These are phyloP conservation scores for Strigamia transsilvanica DNA, from an alignment of 2,888 invertebrate species.

Conservation along the genomic window DNA sequence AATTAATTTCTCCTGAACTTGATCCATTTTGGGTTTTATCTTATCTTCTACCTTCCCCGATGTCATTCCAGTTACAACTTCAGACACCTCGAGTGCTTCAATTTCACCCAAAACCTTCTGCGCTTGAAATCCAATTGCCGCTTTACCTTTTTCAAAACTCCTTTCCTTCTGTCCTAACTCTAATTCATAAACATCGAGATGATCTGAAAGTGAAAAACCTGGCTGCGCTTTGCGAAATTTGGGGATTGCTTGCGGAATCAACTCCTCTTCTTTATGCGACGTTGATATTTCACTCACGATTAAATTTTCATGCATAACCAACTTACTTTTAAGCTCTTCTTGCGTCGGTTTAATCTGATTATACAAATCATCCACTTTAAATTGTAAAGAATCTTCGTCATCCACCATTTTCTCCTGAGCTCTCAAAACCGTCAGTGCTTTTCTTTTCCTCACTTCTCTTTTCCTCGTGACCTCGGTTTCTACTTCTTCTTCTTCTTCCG, in stretches of 20 bases:
- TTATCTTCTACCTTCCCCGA: conserved; percentile 43
- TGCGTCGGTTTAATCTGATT: conserved; percentile 1
- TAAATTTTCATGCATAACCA: conserved; percentile 53
- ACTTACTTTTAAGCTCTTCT: conserved; percentile 28
- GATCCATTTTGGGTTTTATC: conserved; percentile 41
- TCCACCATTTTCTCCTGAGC: conserved; percentile 52
- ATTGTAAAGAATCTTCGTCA: conserved; percentile 50
- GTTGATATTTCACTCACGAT: conserved; percentile 53
- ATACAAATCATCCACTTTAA: conserved; percentile 54
- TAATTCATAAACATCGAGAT: conserved; percentile 54
- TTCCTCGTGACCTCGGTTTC: no score
- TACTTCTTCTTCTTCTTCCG: background rate
- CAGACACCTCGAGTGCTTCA: conserved; percentile 55
- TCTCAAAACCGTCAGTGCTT: conserved; percentile 51
- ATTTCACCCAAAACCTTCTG: conserved; percentile 53
- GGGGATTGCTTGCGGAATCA: conserved; percentile 50
- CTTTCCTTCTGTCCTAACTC: conserved; percentile 52
- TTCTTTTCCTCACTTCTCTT: background rate
- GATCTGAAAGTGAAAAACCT: conserved; percentile 40
- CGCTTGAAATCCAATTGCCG: conserved; percentile 52
- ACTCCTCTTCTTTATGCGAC: conserved; percentile 54
- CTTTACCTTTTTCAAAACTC: conserved; percentile 11
- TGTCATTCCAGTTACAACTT: conserved; percentile 53
- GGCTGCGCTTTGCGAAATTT: conserved; percentile 50
- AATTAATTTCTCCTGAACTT: conserved; percentile 33